Evolutionary conservation across 1,140 invertebrate genomes (phyloP).

Genomic region (Drosophila jambulina): DNA sequence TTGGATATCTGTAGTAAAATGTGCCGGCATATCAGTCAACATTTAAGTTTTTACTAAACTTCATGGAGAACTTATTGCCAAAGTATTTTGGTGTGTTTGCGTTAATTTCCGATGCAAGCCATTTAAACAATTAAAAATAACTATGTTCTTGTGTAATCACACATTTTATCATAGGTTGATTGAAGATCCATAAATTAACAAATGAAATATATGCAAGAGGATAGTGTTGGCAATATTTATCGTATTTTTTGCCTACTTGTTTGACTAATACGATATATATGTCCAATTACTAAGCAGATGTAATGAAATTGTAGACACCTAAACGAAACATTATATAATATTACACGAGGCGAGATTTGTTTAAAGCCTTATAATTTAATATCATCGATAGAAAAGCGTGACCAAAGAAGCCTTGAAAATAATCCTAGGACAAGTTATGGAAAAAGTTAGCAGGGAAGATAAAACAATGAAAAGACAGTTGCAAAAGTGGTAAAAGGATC

Average conservation of each 20-base stretch:
- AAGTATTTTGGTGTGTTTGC: background rate
- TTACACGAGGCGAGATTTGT: background rate
- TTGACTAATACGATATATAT: no score
- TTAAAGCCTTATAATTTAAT: background rate
- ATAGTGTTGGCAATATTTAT: no score
- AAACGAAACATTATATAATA: background rate
- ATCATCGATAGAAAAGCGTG: background rate
- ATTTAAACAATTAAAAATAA: background rate
- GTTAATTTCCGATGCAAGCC: background rate
- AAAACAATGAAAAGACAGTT: slow-evolving; percentile 25
- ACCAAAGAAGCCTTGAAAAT: slow-evolving; percentile 6
- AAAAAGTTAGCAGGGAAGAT: background rate
- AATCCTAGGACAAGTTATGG: slow-evolving; percentile 1
- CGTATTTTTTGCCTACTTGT: no score
- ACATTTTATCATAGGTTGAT: no score
- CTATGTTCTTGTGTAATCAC: background rate
- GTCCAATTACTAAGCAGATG: background rate
- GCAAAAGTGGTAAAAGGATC: slow-evolving; percentile 9
- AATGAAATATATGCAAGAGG: no score
- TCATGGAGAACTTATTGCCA: background rate
- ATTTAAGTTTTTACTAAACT: background rate
- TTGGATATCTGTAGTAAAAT: background rate
- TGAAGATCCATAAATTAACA: no score
- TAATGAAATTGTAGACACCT: background rate
- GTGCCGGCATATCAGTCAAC: background rate